Evolutionary conservation across 2,113 vertebrate genomes (phyloP).

Genomic region (Vidua macroura): DNA sequence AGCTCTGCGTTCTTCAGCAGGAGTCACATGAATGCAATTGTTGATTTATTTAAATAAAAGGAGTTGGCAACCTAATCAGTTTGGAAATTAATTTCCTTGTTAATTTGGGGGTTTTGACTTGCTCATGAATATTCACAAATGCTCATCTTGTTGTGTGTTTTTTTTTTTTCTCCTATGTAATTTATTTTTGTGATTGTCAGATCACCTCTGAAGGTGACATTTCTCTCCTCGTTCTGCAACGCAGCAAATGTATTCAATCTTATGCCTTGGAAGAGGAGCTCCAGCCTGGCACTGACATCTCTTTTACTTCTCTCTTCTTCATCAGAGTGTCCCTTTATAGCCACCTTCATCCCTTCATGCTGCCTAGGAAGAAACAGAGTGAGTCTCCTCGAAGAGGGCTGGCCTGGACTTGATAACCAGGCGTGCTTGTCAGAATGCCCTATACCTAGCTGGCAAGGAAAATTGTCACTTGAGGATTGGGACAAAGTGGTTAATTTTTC

Average conservation of each 20-base stretch:
- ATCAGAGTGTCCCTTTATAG: neutral
- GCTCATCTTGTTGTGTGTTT: neutral
- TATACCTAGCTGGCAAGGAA: neutral
- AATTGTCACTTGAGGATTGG: neutral
- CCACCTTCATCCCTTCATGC: neutral
- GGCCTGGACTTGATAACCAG: neutral
- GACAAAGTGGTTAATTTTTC: neutral
- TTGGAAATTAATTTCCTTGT: slow-evolving; percentile 70
- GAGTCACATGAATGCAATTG: slow-evolving; percentile 56
- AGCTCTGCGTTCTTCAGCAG: neutral
- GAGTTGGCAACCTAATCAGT: slow-evolving; percentile 67
- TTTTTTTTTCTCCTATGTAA: neutral
- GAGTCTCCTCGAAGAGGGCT: neutral
- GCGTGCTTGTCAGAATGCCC: neutral
- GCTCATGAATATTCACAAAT: slow-evolving; percentile 68
- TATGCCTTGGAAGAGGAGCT: neutral
- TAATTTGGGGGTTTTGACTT: slow-evolving; percentile 63
- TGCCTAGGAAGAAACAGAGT: neutral
- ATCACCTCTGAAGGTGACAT: slow-evolving; percentile 69
- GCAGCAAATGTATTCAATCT: neutral
- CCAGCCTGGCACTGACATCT: neutral
- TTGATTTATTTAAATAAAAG: slow-evolving; percentile 68
- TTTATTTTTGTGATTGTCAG: slow-evolving; percentile 63
- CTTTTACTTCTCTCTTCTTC: neutral
- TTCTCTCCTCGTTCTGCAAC: slow-evolving; percentile 3